These are phyloP conservation scores for Metellina segmentata DNA, from an alignment of 2,888 invertebrate species.

Conservation along the genomic window DNA sequence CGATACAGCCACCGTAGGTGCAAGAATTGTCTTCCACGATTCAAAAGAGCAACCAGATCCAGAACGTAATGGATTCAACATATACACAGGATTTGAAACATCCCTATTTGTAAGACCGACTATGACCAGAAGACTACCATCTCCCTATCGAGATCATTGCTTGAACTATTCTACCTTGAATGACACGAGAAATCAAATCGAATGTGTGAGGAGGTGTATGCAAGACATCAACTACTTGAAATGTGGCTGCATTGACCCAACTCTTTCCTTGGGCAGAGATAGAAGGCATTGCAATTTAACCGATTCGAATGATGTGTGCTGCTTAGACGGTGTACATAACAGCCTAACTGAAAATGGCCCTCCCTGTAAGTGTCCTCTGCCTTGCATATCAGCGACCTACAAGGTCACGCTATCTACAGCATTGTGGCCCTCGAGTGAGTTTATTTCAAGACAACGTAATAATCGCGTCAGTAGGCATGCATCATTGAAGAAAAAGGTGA, in stretches of 20 bases:
- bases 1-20: constrained; percentile 73
- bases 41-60: constrained; percentile 58
- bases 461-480: neutral
- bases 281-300: constrained; percentile 19
- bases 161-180: constrained; percentile 35
- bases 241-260: constrained; percentile 43
- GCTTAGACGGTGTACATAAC: constrained; percentile 11
- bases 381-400: constrained; percentile 24
- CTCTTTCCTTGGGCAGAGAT: neutral
- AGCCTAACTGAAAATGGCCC: neutral
- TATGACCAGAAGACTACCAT: constrained; percentile 55
- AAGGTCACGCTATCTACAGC: neutral
- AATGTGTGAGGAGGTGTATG: constrained; percentile 6
- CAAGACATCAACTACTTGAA: constrained; percentile 5
- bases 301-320: constrained; percentile 7
- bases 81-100: constrained; percentile 57
- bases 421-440: constrained; percentile 1
- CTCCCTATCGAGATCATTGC: constrained; percentile 77
- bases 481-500: neutral
- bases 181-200: neutral
- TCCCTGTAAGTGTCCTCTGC: constrained; percentile 27
- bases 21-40: constrained; percentile 75
- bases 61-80: constrained; percentile 32
- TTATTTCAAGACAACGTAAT: neutral
- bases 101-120: neutral